Conservation (phyloP, 2,113 vertebrate genomes). For the Pampusana beccarii region DNA sequence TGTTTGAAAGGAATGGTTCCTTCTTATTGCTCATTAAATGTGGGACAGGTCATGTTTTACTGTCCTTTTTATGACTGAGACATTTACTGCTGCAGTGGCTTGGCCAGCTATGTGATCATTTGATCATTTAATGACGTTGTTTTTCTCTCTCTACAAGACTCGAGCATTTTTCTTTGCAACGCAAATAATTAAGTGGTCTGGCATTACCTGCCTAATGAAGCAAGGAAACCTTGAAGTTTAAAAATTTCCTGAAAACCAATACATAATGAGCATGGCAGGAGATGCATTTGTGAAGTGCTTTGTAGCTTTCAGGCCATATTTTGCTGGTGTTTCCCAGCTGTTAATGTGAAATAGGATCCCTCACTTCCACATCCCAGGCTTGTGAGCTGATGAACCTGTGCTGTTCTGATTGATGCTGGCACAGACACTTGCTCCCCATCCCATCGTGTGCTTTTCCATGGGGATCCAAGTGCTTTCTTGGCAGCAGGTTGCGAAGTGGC, state of each 20-base stretch:
- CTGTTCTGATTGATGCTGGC: not conserved
- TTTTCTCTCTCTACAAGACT: conserved; percentile 33
- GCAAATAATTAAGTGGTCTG: not conserved
- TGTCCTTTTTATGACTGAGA: conserved; percentile 48
- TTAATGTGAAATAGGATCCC: not conserved
- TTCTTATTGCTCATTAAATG: conserved; percentile 55
- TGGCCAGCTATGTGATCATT: conserved; percentile 17
- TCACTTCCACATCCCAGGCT: not conserved
- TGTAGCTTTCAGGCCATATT: not conserved
- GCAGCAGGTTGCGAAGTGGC: not conserved
- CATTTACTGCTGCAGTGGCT: not conserved
- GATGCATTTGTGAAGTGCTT: not conserved
- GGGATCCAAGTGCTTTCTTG: not conserved
- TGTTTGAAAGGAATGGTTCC: conserved; percentile 43
- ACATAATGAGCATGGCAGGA: not conserved
- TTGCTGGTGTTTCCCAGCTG: fast-evolving
- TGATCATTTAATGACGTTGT: conserved; percentile 43
- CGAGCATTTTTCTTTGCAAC: not conserved
- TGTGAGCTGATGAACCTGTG: fast-evolving
- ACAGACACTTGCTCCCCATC: not conserved
- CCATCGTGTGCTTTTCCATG: fast-evolving
- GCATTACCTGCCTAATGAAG: conserved; percentile 30
- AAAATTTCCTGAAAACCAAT: not conserved
- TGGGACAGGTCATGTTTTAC: conserved; percentile 52
- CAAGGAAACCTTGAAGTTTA: not conserved